Base-by-base conservation (phyloP, 1,140 invertebrate genomes). In the Caenorhabditis tropicalis region DNA sequence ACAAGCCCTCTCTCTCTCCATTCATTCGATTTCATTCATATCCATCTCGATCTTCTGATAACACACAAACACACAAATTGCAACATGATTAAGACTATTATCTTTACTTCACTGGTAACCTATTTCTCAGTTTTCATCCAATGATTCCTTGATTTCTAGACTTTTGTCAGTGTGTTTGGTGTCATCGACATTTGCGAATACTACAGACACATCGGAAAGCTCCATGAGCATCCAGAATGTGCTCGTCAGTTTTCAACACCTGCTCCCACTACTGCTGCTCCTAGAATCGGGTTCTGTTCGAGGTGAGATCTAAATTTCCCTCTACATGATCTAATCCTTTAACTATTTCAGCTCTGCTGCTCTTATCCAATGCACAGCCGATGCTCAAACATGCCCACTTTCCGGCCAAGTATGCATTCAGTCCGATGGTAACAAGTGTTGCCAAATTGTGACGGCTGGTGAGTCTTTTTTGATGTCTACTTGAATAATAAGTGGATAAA, bases 351-450 rank as follows among this genome's bases (percentile, higher is more conserved):
- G 86, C 48, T 82, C 79, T 27, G 82, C 86, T 24, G 86, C 86
- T 29, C 85, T 87, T 15, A 84, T 87, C 36, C 86, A 87, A 46
- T 87, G 86, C 79, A 84, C 86, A 33, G 81, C 86, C 21, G 86
- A 87, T 51, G 48, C 39, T 33, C 79, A 81, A 21, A 87, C 82
- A 19, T 87, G 86, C 51, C 86, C 86, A 27, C 53, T 83, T n/a
- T 82, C 79, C 33, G 85, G 86, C 16, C 85, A 86, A 51, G 82
- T 87, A 1, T 87, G 86, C 74, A 87, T 82, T 53, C 86, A 87
- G 48, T 87, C 86, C 27, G 86, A 87, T 82, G 86, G 86, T 29
- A 87, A 86, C 81, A 86, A 85, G 60, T 87, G 86, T 39, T 87
- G 86, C 39, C 86, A 87, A 81, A 85, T 81, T 56, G 82, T 85